Evolutionary conservation across 2,888 invertebrate species (phyloP).

Genomic region (Macrophya alboannulata): DNA sequence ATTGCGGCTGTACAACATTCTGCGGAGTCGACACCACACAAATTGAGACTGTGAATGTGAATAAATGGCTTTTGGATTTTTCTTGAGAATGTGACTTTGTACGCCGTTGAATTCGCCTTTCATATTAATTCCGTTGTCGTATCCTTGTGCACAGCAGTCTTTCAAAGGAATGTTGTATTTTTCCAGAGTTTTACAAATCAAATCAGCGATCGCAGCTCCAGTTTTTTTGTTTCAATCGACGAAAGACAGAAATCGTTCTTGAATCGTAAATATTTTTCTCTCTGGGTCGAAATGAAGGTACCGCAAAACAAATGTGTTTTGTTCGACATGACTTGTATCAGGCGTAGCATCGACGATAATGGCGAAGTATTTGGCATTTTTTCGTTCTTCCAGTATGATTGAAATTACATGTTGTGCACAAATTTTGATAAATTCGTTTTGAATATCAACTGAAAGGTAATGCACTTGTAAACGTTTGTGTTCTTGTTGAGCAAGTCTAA

Average conservation of each 20-base stretch:
- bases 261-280: background rate
- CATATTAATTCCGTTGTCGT: background rate
- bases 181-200: background rate
- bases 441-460: slow-evolving; percentile 1
- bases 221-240: background rate
- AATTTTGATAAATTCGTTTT: background rate
- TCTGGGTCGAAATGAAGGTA: background rate
- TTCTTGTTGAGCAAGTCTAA: slow-evolving; percentile 1
- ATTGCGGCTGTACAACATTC: background rate
- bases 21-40: background rate
- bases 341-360: slow-evolving; percentile 1
- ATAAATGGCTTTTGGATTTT: slow-evolving; percentile 1
- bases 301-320: slow-evolving; percentile 1
- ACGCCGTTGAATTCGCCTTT: background rate
- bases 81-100: background rate
- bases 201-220: background rate
- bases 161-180: background rate
- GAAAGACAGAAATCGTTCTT: background rate
- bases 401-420: background rate
- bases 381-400: slow-evolving; percentile 1
- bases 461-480: background rate
- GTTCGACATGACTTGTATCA: slow-evolving; percentile 1
- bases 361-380: slow-evolving; percentile 1
- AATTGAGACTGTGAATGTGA: background rate
- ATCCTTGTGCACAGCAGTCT: slow-evolving; percentile 1